These are phyloP conservation scores for Limosa lapponica DNA, from an alignment of 2,797 vertebrate genomes.

Conservation along the genomic window DNA sequence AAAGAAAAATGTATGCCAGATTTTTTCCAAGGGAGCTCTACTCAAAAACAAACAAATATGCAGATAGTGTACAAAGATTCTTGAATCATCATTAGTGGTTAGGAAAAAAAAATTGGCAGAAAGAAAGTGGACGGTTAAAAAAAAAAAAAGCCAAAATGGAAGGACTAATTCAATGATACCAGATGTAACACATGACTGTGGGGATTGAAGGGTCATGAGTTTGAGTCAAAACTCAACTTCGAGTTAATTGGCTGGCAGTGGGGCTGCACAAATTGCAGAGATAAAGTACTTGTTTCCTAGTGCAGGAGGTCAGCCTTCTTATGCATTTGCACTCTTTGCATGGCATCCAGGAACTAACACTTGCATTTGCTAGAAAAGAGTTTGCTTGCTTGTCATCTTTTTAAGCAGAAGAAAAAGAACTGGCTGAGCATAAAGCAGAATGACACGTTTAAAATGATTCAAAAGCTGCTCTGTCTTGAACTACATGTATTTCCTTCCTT, in stretches of 20 bases:
- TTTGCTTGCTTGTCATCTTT: constrained; percentile 65
- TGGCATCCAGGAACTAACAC: constrained; percentile 59
- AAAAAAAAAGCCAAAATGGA: constrained; percentile 58
- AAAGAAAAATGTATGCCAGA: constrained; percentile 73
- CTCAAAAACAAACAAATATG: constrained; percentile 72
- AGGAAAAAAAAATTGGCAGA: constrained; percentile 45
- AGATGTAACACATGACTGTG: constrained; percentile 68
- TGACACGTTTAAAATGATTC: constrained; percentile 46
- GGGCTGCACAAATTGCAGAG: constrained; percentile 70
- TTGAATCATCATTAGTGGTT: constrained; percentile 65
- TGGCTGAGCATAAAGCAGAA: constrained; percentile 60
- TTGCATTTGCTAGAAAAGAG: constrained; percentile 55
- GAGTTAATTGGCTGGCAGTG: constrained; percentile 77
- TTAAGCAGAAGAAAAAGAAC: constrained; percentile 60
- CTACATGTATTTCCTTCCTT: constrained; percentile 30
- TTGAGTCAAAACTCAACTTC: constrained; percentile 80
- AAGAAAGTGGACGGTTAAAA: constrained; percentile 40
- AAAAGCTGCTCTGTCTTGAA: constrained; percentile 58
- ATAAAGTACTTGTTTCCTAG: constrained; percentile 65
- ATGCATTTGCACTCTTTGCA: constrained; percentile 45
- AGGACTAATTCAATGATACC: constrained; percentile 69
- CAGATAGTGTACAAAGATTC: constrained; percentile 69
- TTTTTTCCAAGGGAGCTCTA: constrained; percentile 65
- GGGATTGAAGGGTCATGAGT: constrained; percentile 72
- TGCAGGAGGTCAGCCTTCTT: constrained; percentile 47